These are phyloP conservation scores for Corythaeola cristata DNA, from an alignment of 2,113 vertebrate species.

Conservation along the genomic window DNA sequence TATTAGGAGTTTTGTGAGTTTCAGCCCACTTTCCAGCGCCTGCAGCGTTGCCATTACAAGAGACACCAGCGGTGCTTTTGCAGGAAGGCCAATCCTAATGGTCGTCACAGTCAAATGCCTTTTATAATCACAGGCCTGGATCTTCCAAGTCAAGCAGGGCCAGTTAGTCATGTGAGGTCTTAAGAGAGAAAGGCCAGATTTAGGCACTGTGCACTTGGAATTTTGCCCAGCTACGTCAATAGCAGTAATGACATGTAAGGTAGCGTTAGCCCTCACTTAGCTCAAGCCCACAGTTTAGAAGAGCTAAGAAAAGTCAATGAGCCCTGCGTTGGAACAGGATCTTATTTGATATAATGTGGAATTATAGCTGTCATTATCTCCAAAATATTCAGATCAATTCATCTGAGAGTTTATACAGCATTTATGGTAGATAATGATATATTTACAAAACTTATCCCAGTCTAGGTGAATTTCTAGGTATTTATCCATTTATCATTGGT, in stretches of 20 bases:
- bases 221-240: background rate
- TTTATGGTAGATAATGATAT: background rate
- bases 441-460: background rate
- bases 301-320: background rate
- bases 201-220: background rate
- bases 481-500: background rate
- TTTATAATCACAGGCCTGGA: background rate
- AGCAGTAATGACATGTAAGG: background rate
- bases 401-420: background rate
- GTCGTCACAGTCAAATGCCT: background rate
- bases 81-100: background rate
- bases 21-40: background rate
- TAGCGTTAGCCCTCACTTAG: background rate
- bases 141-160: background rate
- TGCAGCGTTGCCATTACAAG: background rate
- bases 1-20: background rate
- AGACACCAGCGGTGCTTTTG: background rate
- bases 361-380: background rate
- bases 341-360: background rate
- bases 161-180: background rate
- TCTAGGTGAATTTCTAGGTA: background rate
- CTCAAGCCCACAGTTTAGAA: background rate
- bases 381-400: background rate
- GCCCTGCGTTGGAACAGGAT: background rate
- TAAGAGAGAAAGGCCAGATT: background rate